Evolutionary conservation across 2,797 vertebrate species (phyloP).

Genomic region (Clarias pachynema): DNA sequence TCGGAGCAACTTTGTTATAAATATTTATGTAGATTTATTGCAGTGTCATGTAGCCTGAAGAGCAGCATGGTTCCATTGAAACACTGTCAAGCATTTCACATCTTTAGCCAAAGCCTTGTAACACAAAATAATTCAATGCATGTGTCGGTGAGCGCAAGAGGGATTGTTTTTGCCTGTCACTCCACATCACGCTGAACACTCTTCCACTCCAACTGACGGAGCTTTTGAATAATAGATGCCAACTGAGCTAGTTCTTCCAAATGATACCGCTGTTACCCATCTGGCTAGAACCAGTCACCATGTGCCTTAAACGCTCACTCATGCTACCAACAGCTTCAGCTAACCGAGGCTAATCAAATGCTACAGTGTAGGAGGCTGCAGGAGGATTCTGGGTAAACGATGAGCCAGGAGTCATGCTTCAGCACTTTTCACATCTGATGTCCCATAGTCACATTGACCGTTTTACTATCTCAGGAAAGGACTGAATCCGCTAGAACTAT

Average conservation of each 20-base stretch:
- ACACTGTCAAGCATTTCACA: conserved; percentile 1
- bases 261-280: conserved; percentile 31
- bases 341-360: not conserved
- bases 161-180: conserved; percentile 7
- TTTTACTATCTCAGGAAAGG: not conserved
- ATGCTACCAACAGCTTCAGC: not conserved
- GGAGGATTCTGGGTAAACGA: not conserved
- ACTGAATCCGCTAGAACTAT: conserved; percentile 16
- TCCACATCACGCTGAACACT: conserved; percentile 6
- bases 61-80: not conserved
- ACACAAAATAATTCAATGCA: not conserved
- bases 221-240: conserved; percentile 51
- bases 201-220: conserved; percentile 35
- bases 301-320: conserved; percentile 22
- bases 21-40: conserved; percentile 2
- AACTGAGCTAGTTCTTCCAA: conserved; percentile 31
- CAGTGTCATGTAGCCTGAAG: not conserved
- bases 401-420: not conserved
- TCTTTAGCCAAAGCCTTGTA: not conserved
- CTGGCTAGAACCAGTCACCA: conserved; percentile 34
- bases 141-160: not conserved
- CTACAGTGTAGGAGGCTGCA: not conserved
- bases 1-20: not conserved
- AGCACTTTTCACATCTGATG: not conserved
- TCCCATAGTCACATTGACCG: not conserved